Evolutionary conservation across 2,888 invertebrate genomes (phyloP).

Genomic region (Dryobotodes eremita): DNA sequence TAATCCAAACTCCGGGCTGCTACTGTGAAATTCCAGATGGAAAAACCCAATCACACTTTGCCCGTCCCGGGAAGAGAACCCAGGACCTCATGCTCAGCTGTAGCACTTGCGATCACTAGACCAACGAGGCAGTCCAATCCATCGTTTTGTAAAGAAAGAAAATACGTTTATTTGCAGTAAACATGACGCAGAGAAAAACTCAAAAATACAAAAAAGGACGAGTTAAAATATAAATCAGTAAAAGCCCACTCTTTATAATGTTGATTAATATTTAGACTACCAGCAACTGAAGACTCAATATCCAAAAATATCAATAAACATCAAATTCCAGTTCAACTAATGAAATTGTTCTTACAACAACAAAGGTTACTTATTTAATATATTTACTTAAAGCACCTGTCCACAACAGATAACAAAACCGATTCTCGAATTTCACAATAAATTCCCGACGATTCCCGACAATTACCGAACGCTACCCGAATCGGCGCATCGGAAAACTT

Average conservation of each 20-base stretch:
- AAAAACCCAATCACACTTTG: no score
- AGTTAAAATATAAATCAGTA: no score
- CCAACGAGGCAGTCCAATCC: no score
- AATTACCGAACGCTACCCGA: slow-evolving; percentile 29
- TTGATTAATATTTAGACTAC: background rate
- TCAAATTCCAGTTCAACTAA: background rate
- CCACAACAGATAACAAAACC: slow-evolving; percentile 30
- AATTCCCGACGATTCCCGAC: slow-evolving; percentile 28
- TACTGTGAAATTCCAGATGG: no score
- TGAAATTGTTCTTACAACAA: background rate
- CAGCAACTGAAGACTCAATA: background rate
- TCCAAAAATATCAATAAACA: background rate
- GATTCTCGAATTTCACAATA: slow-evolving; percentile 32
- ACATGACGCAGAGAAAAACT: no score
- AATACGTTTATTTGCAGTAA: no score
- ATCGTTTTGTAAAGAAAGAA: no score
- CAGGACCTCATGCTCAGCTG: no score
- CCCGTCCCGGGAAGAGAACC: no score
- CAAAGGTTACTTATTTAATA: slow-evolving; percentile 13
- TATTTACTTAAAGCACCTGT: slow-evolving; percentile 24
- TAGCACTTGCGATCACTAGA: no score
- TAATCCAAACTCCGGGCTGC: no score
- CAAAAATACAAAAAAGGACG: no score
- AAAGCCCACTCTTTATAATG: background rate
- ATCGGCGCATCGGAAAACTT: slow-evolving; percentile 69